phyloP scores from a whole-genome alignment of 2,113 vertebrate genomes.

The Trachemys scripta region DNA sequence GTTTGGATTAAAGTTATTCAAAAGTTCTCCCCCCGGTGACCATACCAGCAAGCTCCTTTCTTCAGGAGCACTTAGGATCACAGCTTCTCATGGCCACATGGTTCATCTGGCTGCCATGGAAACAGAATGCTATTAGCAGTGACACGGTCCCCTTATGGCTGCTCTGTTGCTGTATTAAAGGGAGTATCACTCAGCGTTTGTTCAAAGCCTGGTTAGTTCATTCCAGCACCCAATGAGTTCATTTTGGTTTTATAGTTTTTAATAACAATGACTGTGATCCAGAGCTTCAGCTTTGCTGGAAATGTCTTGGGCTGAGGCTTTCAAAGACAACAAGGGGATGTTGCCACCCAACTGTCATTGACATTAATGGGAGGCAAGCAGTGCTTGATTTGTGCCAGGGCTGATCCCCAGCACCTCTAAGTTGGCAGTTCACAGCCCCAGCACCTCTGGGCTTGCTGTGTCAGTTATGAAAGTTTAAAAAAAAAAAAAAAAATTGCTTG shows the following conservation, averaged over 20 bases:
- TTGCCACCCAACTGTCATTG: not conserved
- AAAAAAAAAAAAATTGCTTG: too few species aligned
- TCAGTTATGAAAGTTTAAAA: too few species aligned
- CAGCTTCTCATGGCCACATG: not conserved
- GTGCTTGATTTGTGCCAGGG: not conserved
- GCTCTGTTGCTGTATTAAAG: conserved; percentile 30
- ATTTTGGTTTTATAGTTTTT: conserved; percentile 1
- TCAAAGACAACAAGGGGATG: not conserved
- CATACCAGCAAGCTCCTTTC: conserved; percentile 45
- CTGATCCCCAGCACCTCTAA: too few species aligned
- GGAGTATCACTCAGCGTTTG: conserved; percentile 37
- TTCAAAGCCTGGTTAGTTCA: conserved; percentile 11
- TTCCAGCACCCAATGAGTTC: not conserved
- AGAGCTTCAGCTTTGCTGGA: not conserved
- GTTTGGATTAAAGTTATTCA: conserved; percentile 60
- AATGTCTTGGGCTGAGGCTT: not conserved
- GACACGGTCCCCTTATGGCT: conserved; percentile 55
- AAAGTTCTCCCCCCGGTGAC: conserved; percentile 9
- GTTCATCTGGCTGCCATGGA: conserved; percentile 78
- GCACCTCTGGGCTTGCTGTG: too few species aligned
- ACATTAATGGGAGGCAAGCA: not conserved
- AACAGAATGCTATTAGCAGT: conserved; percentile 71
- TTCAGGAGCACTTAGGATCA: conserved; percentile 56
- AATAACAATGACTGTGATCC: not conserved
- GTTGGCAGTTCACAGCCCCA: not conserved